phyloP scores from a whole-genome alignment of 2,113 vertebrate genomes.

The Melanotaenia duboulayi region DNA sequence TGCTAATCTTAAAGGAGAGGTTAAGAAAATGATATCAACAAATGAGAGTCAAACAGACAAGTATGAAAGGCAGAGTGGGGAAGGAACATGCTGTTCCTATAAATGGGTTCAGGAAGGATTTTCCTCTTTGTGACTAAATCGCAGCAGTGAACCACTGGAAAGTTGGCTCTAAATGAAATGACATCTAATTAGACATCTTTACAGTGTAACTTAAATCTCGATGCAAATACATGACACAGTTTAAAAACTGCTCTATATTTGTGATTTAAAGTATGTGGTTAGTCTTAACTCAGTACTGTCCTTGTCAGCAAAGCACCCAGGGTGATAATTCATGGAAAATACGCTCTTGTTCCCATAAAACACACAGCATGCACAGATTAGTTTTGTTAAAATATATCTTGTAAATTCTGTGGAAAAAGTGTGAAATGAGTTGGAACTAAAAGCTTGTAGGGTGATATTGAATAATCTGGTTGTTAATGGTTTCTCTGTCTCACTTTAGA shows the following conservation, averaged over 20 bases:
- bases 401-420: background rate
- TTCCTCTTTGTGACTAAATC: conserved; percentile 40
- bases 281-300: conserved; percentile 1
- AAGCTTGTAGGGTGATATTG: background rate
- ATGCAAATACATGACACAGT: conserved; percentile 7
- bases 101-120: conserved; percentile 19
- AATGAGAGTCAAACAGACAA: background rate
- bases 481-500: conserved; percentile 64
- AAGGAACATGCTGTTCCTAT: conserved; percentile 66
- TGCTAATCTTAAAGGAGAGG: too few relatives aligned
- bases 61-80: conserved; percentile 7
- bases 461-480: background rate
- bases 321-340: background rate
- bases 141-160: conserved; percentile 33
- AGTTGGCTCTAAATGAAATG: conserved; percentile 26
- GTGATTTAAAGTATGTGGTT: conserved; percentile 9
- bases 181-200: conserved; percentile 38
- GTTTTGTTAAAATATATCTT: background rate
- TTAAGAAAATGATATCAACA: background rate
- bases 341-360: background rate
- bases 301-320: conserved; percentile 1
- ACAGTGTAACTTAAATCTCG: conserved; percentile 31
- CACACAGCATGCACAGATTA: background rate
- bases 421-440: background rate
- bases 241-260: conserved; percentile 9